Evolutionary conservation across 1,140 invertebrate genomes (phyloP).

Genomic region (Papilio helenus): DNA sequence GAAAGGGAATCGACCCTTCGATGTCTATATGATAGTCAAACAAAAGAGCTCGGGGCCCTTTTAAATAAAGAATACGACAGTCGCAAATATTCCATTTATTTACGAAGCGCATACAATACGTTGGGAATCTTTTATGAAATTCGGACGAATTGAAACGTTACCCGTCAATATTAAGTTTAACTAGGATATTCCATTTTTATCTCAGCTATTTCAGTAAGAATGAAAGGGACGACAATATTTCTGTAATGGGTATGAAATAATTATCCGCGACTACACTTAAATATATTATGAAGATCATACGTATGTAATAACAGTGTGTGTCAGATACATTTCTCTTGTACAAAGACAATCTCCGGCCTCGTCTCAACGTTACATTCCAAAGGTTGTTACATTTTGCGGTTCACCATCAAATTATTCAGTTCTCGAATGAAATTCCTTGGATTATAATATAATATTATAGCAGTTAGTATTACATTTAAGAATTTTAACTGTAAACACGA

Average conservation of each 20-base stretch:
- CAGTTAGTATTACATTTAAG: neutral
- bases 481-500: neutral
- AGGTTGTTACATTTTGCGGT: neutral
- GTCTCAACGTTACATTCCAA: neutral
- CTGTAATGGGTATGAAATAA: too few relatives aligned
- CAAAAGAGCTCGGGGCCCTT: conserved; percentile 1
- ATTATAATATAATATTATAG: neutral
- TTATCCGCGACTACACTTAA: too few relatives aligned
- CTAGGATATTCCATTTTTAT: neutral
- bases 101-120: conserved; percentile 14
- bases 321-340: neutral
- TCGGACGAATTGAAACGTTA: neutral
- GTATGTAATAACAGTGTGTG: neutral
- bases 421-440: neutral
- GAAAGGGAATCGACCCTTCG: conserved; percentile 30
- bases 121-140: conserved; percentile 2
- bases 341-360: conserved; percentile 4
- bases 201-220: neutral
- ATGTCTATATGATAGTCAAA: conserved; percentile 2
- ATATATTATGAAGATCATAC: too few relatives aligned
- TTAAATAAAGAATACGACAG: conserved; percentile 21
- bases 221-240: too few relatives aligned
- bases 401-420: neutral
- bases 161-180: conserved; percentile 12
- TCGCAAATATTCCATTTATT: conserved; percentile 15